These are phyloP conservation scores for Microctenopoma lineatum DNA, from an alignment of 2,797 vertebrate genomes.

Conservation along the genomic window DNA sequence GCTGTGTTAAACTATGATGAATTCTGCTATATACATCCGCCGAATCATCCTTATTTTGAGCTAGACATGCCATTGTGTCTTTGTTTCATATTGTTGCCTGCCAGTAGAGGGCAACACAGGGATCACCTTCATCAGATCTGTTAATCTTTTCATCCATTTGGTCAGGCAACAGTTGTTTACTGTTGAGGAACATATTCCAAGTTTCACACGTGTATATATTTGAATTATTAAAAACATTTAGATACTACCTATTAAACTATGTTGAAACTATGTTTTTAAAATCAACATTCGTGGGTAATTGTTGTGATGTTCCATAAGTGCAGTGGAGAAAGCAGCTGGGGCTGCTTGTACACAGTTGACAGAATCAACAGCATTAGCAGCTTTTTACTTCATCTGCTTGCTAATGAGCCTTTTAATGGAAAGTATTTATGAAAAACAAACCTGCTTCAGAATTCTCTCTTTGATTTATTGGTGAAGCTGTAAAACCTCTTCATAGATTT, in stretches of 20 bases:
- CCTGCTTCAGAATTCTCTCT: conserved; percentile 44
- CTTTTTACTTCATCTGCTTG: conserved; percentile 41
- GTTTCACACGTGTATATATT: background rate
- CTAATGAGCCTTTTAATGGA: conserved; percentile 54
- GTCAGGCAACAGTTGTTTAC: background rate
- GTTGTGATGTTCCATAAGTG: conserved; percentile 20
- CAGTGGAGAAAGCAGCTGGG: conserved; percentile 18
- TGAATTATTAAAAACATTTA: too few relatives aligned
- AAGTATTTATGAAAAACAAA: conserved; percentile 58
- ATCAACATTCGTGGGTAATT: conserved; percentile 3
- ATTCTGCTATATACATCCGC: background rate
- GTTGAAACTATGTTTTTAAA: background rate
- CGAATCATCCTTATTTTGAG: background rate
- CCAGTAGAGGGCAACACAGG: conserved; percentile 4
- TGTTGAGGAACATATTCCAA: too few relatives aligned
- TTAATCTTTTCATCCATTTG: background rate
- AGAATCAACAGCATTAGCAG: conserved; percentile 26
- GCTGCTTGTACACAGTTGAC: conserved; percentile 21
- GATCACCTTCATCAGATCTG: background rate
- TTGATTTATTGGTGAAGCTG: conserved; percentile 58
- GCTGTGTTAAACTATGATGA: background rate
- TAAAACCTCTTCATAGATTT: conserved; percentile 72
- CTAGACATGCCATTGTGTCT: too few relatives aligned
- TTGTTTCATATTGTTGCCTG: background rate
- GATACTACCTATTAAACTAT: background rate